Evolutionary conservation across 1,140 invertebrate genomes (phyloP), one percentile per base, ranked within the genome.

Genomic region (Eupeodes corollae): DNA sequence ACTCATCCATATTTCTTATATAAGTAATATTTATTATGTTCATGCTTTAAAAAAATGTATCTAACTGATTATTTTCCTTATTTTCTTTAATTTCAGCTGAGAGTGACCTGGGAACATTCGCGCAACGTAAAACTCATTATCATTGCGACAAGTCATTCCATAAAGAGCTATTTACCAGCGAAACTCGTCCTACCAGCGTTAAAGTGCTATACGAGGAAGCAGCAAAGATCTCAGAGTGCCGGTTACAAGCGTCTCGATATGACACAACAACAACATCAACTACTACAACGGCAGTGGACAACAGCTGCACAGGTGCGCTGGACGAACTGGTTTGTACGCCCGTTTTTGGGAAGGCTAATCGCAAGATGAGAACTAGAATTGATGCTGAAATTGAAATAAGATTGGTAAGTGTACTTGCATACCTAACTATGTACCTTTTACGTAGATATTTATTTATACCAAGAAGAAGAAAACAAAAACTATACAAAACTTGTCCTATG

Each of bases 371-470:
- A 51, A 75, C 76, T 46, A 79, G 79, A 60, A 76, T 84, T 31
- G 81, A 87, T 63, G 79, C 87, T 52, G 87, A 90, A 59, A 91
- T 91, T 57, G 88, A 91, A 72, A 89, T 86, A 38, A 75, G 84
- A 70, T 78, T 87, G 76, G 88, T 91, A 73, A 84, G 80, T 78
- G 44, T 30, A 42, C 21, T n/a, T 44, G 18, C n/a, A 43, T 42
- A 34, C 30, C 33, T 44, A 37, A 18, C 13, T 31, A 44, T 15
- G 8, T 16, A 10, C 43, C 30, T 44, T 32, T 41, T 26, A 16
- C 13, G 11, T 37, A 37, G 6, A 16, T 37, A 37, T 37, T 11
- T 37, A 34, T 34, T 9, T 34, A 34, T 34, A n/a, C n/a, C 9
- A n/a, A n/a, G n/a, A n/a, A n/a, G n/a, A n/a, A n/a, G 21, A 3